These are phyloP conservation scores for Maniola jurtina DNA, from an alignment of 1,140 invertebrate genomes.

Conservation along the genomic window DNA sequence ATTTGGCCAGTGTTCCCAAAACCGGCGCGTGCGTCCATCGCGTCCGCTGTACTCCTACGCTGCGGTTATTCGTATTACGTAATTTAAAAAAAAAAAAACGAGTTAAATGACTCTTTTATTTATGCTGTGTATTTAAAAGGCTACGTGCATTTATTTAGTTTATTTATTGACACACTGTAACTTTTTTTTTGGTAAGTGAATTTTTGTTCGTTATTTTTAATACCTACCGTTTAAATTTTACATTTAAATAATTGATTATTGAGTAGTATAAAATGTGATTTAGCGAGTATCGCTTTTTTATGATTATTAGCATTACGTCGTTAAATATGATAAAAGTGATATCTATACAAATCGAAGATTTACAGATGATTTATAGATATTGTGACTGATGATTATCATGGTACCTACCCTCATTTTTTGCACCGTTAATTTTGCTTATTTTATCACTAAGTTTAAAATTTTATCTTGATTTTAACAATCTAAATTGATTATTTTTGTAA, in stretches of 20 bases:
- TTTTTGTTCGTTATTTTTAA: neutral
- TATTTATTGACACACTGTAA: neutral
- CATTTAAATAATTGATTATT: no score
- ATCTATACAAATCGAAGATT: neutral
- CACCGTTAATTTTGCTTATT: neutral
- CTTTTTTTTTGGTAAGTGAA: conserved; percentile 1
- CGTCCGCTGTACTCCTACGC: conserved; percentile 36
- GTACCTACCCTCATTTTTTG: neutral
- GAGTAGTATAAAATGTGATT: no score
- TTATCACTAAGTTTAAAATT: neutral
- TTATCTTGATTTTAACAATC: neutral
- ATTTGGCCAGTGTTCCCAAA: conserved; percentile 64
- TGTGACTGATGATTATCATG: neutral
- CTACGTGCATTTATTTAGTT: neutral
- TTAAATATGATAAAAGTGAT: no score
- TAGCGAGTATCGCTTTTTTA: no score
- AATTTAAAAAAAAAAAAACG: conserved; percentile 42
- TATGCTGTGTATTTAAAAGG: neutral
- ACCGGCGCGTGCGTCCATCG: conserved; percentile 47
- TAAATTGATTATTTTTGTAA: conserved; percentile 1
- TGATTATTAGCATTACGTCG: no score
- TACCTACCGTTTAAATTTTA: no score
- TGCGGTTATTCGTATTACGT: conserved; percentile 52
- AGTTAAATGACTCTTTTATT: conserved; percentile 5
- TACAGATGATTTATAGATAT: neutral